Conservation (phyloP, 2,113 vertebrate genomes). For the Cryptomyrus ogoouensis region DNA sequence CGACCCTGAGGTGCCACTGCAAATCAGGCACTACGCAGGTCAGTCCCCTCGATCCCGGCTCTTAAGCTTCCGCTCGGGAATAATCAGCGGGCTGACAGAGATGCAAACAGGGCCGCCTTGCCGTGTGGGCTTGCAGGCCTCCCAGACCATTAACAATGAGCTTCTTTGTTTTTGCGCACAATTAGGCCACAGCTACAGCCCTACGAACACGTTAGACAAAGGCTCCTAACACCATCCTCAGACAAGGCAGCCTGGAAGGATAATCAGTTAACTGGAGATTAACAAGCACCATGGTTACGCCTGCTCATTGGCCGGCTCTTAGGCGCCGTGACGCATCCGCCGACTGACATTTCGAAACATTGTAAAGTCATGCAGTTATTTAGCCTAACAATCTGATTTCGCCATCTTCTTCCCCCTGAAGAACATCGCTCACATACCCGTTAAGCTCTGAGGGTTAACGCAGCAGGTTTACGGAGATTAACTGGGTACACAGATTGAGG, state of each 20-base stretch:
- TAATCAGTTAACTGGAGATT: neutral
- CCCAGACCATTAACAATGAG: neutral
- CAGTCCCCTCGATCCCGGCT: neutral
- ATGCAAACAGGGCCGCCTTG: neutral
- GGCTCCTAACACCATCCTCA: neutral
- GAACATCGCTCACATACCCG: neutral
- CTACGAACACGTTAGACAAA: neutral
- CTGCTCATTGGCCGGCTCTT: neutral
- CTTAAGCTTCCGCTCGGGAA: neutral
- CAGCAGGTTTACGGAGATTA: constrained; percentile 32
- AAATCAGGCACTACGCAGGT: neutral
- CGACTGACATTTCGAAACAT: neutral
- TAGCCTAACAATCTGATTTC: neutral
- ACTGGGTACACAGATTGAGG: constrained; percentile 43
- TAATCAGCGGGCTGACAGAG: neutral
- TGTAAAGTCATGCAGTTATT: neutral
- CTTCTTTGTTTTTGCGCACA: neutral
- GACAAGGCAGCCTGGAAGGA: neutral
- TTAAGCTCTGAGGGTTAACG: neutral
- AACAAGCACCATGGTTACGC: neutral
- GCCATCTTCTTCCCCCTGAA: neutral
- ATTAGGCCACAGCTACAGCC: neutral
- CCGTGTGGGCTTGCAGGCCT: neutral
- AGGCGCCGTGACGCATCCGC: neutral
- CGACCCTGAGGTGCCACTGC: neutral